A percentile compares a stretch with the other conserved stretches of the same genome.
These are phyloP conservation scores for Idris sp. DNA, from an alignment of 1,140 invertebrate species.

Conservation along the genomic window DNA sequence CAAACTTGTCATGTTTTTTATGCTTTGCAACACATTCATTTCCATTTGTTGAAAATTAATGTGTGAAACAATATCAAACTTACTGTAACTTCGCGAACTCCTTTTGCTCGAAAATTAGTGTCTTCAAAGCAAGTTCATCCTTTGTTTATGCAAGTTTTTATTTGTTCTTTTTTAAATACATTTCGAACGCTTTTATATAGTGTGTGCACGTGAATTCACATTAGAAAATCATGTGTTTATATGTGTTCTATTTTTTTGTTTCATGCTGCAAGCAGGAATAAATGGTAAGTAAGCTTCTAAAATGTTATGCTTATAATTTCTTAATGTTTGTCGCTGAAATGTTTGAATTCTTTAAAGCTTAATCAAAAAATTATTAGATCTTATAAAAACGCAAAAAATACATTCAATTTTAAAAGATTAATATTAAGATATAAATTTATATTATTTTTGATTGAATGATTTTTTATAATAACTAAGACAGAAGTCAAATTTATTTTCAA, in stretches of 20 bases:
- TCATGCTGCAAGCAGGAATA: slow-evolving; percentile 75
- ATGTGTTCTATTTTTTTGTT: slow-evolving; percentile 69
- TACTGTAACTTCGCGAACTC: slow-evolving; percentile 5
- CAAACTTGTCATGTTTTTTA: too few relatives aligned
- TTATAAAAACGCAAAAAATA: too few relatives aligned
- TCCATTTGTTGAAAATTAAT: too few relatives aligned
- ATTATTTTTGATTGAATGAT: too few relatives aligned
- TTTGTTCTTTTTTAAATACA: slow-evolving; percentile 38
- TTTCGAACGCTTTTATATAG: background rate
- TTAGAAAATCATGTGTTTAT: slow-evolving; percentile 43
- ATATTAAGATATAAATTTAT: too few relatives aligned
- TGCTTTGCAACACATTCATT: too few relatives aligned
- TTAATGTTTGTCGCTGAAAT: slow-evolving; percentile 11
- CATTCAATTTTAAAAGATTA: too few relatives aligned
- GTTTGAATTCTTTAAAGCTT: too few relatives aligned
- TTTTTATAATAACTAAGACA: too few relatives aligned
- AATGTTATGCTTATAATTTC: slow-evolving; percentile 30
- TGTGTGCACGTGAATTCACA: slow-evolving; percentile 28
- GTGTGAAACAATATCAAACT: too few relatives aligned
- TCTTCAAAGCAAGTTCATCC: slow-evolving; percentile 17
- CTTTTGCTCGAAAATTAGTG: slow-evolving; percentile 38
- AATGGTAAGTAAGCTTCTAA: slow-evolving; percentile 72
- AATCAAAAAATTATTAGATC: too few relatives aligned
- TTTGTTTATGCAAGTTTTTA: slow-evolving; percentile 22
- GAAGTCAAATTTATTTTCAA: too few relatives aligned